Conservation (phyloP, 2,113 vertebrate genomes). For the Raja brachyura region DNA sequence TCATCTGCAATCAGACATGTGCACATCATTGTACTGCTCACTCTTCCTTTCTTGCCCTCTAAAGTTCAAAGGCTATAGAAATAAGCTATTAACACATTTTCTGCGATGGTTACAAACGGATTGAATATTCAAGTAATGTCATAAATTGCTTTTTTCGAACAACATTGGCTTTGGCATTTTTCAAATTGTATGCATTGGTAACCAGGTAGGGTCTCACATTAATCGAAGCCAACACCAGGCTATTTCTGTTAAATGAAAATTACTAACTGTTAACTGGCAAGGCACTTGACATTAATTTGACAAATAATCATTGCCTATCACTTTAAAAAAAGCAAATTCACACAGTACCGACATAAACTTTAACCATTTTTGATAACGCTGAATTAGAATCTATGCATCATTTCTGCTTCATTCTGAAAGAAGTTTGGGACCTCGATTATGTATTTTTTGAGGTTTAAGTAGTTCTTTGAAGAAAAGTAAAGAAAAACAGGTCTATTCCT, state of each 20-base stretch:
- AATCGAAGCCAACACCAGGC: constrained; percentile 33
- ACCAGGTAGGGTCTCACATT: constrained; percentile 43
- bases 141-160: constrained; percentile 41
- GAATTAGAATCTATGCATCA: background rate
- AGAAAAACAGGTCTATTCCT: background rate
- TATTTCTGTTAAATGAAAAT: constrained; percentile 32
- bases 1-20: constrained; percentile 50
- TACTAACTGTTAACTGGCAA: constrained; percentile 15
- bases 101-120: constrained; percentile 48
- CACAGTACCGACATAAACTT: background rate
- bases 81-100: constrained; percentile 50
- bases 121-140: constrained; percentile 54
- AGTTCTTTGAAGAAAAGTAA: background rate
- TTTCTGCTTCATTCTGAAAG: background rate
- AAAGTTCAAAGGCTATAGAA: constrained; percentile 48
- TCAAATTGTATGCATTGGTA: constrained; percentile 58
- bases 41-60: constrained; percentile 43
- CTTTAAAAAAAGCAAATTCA: background rate
- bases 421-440: background rate
- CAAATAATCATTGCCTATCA: constrained; percentile 25
- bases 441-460: background rate
- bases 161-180: constrained; percentile 60
- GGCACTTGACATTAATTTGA: constrained; percentile 30
- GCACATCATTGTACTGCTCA: constrained; percentile 46
- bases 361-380: constrained; percentile 5